Evolutionary conservation across 2,113 vertebrate genomes (phyloP).

Genomic region (Mus musculus): DNA sequence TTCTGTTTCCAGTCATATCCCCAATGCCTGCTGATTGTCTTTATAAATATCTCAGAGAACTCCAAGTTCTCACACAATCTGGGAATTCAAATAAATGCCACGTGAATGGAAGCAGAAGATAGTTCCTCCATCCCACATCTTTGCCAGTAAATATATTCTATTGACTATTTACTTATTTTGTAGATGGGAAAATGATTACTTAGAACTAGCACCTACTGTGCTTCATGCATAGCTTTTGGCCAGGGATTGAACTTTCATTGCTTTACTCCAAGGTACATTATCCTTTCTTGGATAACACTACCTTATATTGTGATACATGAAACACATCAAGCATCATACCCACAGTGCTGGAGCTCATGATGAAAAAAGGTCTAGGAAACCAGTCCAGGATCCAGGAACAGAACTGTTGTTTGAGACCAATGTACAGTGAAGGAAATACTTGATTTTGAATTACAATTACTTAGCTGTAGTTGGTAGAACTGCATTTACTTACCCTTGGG

Average conservation of each 20-base stretch:
- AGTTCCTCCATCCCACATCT: background rate
- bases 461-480: background rate
- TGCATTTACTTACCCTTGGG: background rate
- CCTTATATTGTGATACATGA: background rate
- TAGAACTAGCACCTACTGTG: background rate
- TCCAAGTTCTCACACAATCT: background rate
- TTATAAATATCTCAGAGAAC: slow-evolving; percentile 7
- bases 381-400: background rate
- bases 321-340: background rate
- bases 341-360: background rate
- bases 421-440: background rate
- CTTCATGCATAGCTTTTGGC: background rate
- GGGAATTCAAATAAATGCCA: background rate
- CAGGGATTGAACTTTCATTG: background rate
- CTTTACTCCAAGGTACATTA: background rate
- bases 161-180: background rate
- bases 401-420: background rate
- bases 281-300: background rate
- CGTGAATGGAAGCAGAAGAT: background rate
- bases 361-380: background rate
- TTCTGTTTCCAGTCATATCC: background rate
- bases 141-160: background rate
- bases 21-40: background rate
- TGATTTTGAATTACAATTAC: background rate
- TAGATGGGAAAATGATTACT: background rate